Conservation (phyloP, 1,140 invertebrate species). For the Magallana ariakensis region DNA sequence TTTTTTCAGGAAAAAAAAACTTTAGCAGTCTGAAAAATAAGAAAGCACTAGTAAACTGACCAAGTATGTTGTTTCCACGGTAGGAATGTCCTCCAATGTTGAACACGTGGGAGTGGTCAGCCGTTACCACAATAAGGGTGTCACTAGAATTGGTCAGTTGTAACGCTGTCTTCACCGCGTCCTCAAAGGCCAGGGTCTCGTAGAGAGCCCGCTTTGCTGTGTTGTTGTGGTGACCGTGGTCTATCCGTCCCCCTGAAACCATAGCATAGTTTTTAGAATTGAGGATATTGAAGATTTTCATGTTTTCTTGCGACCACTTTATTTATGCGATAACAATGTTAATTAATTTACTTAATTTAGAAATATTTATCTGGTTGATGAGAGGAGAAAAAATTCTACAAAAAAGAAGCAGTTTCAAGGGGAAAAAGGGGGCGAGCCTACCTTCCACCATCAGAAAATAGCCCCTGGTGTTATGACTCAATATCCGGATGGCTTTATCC, state of each 20-base stretch:
- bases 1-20: too few relatives aligned
- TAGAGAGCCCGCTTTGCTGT: conserved; percentile 88
- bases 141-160: conserved; percentile 83
- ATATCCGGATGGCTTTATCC: conserved; percentile 89
- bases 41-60: conserved; percentile 61
- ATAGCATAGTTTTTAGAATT: neutral
- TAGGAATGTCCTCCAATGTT: conserved; percentile 73
- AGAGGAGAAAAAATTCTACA: too few relatives aligned
- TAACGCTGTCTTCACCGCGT: conserved; percentile 84
- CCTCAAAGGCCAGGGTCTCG: conserved; percentile 89
- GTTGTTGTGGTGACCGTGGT: conserved; percentile 92
- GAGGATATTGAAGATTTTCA: too few relatives aligned
- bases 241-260: conserved; percentile 83
- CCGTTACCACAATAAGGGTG: conserved; percentile 92
- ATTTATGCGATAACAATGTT: too few relatives aligned
- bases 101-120: conserved; percentile 87
- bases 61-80: conserved; percentile 77
- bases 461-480: conserved; percentile 87
- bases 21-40: too few relatives aligned
- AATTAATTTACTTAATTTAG: too few relatives aligned
- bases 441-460: conserved; percentile 95
- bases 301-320: too few relatives aligned
- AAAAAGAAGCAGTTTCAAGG: too few relatives aligned
- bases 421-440: conserved; percentile 69
- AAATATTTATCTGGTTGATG: too few relatives aligned